Evolutionary conservation across 1,140 invertebrate species (phyloP).

Genomic region (Archivesica marissinica): DNA sequence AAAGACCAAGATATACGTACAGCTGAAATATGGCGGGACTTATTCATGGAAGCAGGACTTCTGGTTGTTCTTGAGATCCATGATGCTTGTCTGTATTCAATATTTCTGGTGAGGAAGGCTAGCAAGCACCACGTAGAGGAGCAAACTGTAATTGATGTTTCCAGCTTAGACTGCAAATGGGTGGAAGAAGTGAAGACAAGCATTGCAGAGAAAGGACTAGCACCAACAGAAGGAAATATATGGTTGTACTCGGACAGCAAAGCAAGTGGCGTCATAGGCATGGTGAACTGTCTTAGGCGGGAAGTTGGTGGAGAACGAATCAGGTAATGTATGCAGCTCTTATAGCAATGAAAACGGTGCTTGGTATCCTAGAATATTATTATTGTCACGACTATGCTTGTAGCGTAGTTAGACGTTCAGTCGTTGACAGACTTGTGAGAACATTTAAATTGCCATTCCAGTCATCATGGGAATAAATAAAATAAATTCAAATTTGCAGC

Average conservation of each 20-base stretch:
- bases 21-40: slow-evolving; percentile 74
- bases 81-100: slow-evolving; percentile 77
- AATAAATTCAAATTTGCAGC: not conserved
- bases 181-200: slow-evolving; percentile 90
- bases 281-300: slow-evolving; percentile 94
- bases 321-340: slow-evolving; percentile 82
- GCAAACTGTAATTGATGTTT: slow-evolving; percentile 71
- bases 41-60: slow-evolving; percentile 83
- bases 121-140: slow-evolving; percentile 1
- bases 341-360: not conserved
- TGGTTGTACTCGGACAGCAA: slow-evolving; percentile 77
- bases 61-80: slow-evolving; percentile 81
- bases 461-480: not conserved
- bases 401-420: no score
- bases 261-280: slow-evolving; percentile 91
- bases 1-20: slow-evolving; percentile 64
- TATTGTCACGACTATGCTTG: no score
- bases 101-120: slow-evolving; percentile 78
- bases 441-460: no score
- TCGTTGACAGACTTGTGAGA: no score
- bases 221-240: slow-evolving; percentile 82
- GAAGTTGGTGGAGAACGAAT: slow-evolving; percentile 92
- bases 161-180: slow-evolving; percentile 87
- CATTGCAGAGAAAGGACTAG: slow-evolving; percentile 83
- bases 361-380: not conserved